Base-by-base conservation (phyloP, 30 jellyfish, hydroid and myxozoan species). In the Sanderia malayensis region DNA sequence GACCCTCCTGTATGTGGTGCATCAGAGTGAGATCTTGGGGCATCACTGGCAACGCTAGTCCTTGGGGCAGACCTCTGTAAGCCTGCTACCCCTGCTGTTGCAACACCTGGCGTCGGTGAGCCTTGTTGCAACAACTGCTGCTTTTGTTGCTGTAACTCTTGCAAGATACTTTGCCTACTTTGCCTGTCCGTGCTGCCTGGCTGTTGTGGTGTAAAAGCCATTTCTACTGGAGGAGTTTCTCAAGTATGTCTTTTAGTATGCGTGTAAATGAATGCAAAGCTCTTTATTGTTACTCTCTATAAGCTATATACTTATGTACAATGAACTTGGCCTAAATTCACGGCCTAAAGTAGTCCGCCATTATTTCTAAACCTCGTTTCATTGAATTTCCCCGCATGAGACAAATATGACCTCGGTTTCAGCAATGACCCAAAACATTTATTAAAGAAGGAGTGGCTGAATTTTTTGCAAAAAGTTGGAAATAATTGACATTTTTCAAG, bases 131-230 rank as follows among this genome's bases (percentile, higher is more conserved):
- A 73, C 23, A 89, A 71, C 65, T 76, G 97, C 47, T 89, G 97
- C 64, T 89, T 82, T 49, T 83, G 94, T 32, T 87, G 96, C 44
- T 89, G 95, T 2, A 89, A 62, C 62, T 89, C 97, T 55, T 89
- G 95, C 21, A 89, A 64, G 58, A 89, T 89, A 74, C 63, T 89
- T 57, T 89, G 97, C 21, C 97, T 89, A 74, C 83, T 89, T 57
- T 73, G 86, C 55, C 86, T 46, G 26, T 82, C 95, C 19, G 74
- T 17, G 47, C 21, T 61, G 69, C 69, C 37, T n/a, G 75, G 73
- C 55, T 65, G 89, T 1, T 60, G 70, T 31, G 81, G 65, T 1
- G 18, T 24, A 49, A 76, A 24, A 2, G 88, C 70, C 82, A 66
- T 78, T 6, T 37, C 6, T 6, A 37, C 13, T 37, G 52, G 13